Conservation (phyloP, 2,797 vertebrate species). For the Sarcophilus harrisii region DNA sequence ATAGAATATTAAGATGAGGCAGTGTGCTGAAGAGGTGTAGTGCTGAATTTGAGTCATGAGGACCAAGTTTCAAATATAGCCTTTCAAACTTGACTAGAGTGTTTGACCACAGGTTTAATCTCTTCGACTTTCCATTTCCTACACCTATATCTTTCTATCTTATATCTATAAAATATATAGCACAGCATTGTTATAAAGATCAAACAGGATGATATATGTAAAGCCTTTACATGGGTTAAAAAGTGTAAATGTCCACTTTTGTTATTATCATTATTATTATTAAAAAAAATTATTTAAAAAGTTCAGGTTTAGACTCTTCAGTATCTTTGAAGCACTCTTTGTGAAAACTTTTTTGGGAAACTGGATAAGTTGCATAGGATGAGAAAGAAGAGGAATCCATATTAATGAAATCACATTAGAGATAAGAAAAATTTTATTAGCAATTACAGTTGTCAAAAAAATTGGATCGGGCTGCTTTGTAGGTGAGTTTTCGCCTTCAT, state of each 20-base stretch:
- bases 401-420: background rate
- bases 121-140: background rate
- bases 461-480: background rate
- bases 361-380: background rate
- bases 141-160: background rate
- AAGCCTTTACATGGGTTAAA: background rate
- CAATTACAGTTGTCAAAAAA: background rate
- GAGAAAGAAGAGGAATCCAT: background rate
- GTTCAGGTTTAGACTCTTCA: background rate
- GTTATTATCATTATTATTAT: background rate
- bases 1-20: background rate
- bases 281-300: background rate
- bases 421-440: background rate
- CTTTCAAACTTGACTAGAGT: background rate
- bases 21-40: background rate
- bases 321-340: background rate
- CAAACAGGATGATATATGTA: background rate
- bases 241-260: background rate
- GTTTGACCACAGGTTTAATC: background rate
- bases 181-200: background rate
- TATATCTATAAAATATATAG: background rate
- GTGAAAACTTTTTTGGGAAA: background rate
- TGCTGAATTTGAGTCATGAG: background rate
- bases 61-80: background rate
- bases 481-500: background rate